A percentile compares a stretch with the other conserved stretches of the same genome.
These are phyloP conservation scores for Salminus brasiliensis DNA, from an alignment of 2,113 vertebrate species.

Conservation along the genomic window DNA sequence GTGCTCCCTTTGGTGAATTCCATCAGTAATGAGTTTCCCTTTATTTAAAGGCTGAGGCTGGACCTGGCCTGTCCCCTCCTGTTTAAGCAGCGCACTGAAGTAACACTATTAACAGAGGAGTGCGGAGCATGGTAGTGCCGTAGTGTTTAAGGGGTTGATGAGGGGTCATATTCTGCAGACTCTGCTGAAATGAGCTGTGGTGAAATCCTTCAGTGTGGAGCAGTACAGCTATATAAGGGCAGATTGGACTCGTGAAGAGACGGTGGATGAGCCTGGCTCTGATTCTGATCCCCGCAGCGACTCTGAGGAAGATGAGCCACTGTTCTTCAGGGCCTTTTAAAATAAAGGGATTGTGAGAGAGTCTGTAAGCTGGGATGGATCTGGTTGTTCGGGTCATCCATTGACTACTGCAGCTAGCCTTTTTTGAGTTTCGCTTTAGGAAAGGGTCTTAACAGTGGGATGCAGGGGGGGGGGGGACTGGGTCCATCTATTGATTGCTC, in stretches of 20 bases:
- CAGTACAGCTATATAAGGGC: slow-evolving; percentile 21
- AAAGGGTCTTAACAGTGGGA: no score
- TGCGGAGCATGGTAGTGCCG: no score
- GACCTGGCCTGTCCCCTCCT: not conserved
- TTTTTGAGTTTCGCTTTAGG: no score
- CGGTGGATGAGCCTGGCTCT: not conserved
- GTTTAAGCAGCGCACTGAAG: not conserved
- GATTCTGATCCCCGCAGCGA: not conserved
- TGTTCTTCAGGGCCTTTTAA: not conserved
- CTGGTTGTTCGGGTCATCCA: no score
- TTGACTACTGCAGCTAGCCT: no score
- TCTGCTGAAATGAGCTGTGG: not conserved
- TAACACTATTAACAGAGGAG: not conserved
- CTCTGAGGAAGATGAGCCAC: not conserved
- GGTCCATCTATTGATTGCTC: no score
- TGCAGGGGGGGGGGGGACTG: no score
- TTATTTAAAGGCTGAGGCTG: not conserved
- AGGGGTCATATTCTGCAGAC: not conserved
- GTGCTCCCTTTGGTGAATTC: slow-evolving; percentile 16
- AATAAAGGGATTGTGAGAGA: not conserved
- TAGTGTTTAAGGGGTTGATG: not conserved
- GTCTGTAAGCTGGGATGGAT: no score
- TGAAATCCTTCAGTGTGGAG: not conserved
- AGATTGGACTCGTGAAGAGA: not conserved
- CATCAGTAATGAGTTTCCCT: slow-evolving; percentile 35